Conservation (phyloP, 1,140 invertebrate genomes). For the Zaprionus tsacasi region DNA sequence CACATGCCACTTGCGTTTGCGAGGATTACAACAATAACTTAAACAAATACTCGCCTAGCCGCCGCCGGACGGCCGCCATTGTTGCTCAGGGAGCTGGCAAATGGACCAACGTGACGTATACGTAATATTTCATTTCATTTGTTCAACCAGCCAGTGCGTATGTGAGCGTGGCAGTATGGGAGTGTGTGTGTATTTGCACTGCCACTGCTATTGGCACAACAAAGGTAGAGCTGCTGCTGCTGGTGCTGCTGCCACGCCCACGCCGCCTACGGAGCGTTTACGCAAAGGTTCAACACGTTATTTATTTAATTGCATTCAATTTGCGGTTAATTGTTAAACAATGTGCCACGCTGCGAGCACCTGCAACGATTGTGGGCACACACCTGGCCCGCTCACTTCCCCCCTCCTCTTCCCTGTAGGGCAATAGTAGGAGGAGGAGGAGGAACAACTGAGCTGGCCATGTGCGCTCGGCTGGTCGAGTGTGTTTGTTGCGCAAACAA, state of each 20-base stretch:
- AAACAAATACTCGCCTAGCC: slow-evolving; percentile 57
- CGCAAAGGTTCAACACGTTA: slow-evolving; percentile 79
- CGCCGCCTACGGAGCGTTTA: slow-evolving; percentile 70
- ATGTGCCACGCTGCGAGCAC: slow-evolving; percentile 35
- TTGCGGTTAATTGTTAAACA: slow-evolving; percentile 82
- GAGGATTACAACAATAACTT: slow-evolving; percentile 72
- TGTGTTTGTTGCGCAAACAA: slow-evolving; percentile 76
- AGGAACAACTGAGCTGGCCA: slow-evolving; percentile 1
- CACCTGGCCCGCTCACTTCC: neutral
- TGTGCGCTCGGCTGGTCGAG: slow-evolving; percentile 51
- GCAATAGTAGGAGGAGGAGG: neutral
- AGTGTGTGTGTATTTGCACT: slow-evolving; percentile 35
- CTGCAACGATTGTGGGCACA: slow-evolving; percentile 40
- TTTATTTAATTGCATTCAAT: slow-evolving; percentile 83
- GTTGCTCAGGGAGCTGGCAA: slow-evolving; percentile 55
- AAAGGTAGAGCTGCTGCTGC: slow-evolving; percentile 37
- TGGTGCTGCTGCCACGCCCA: slow-evolving; percentile 19
- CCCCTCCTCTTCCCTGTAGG: slow-evolving; percentile 13
- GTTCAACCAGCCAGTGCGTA: slow-evolving; percentile 18
- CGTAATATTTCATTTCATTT: slow-evolving; percentile 81
- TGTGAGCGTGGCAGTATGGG: slow-evolving; percentile 1
- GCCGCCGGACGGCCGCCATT: slow-evolving; percentile 47
- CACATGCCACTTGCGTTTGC: slow-evolving; percentile 25
- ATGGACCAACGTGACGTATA: slow-evolving; percentile 76
- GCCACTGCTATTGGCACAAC: slow-evolving; percentile 40